phyloP scores from a whole-genome alignment of 2,797 vertebrate species.

The Microctenopoma lineatum region DNA sequence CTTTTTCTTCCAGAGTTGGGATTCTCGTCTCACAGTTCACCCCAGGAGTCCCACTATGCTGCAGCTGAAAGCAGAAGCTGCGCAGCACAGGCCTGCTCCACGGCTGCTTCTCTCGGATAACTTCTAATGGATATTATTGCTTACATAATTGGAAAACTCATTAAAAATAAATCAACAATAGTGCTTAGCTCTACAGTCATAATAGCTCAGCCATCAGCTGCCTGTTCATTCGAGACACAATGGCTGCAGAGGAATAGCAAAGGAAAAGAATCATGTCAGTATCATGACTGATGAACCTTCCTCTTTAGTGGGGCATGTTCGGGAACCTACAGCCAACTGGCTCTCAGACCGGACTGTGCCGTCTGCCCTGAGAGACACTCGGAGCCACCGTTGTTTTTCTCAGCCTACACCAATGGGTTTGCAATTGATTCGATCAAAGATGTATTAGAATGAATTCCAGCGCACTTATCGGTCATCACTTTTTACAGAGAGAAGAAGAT shows the following conservation, averaged over 20 bases:
- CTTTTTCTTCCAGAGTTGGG: background rate
- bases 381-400: slow-evolving; percentile 1
- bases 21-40: background rate
- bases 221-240: slow-evolving; percentile 63
- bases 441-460: slow-evolving; percentile 29
- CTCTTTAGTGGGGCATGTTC: background rate
- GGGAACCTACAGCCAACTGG: slow-evolving; percentile 23
- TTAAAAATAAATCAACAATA: slow-evolving; percentile 84
- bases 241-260: slow-evolving; percentile 47
- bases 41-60: slow-evolving; percentile 33
- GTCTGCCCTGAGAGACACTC: slow-evolving; percentile 7
- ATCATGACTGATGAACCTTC: slow-evolving; percentile 29
- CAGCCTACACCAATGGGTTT: slow-evolving; percentile 19
- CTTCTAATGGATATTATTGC: slow-evolving; percentile 76
- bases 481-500: slow-evolving; percentile 25
- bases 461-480: slow-evolving; percentile 4
- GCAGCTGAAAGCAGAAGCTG: slow-evolving; percentile 31
- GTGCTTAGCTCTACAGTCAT: slow-evolving; percentile 72
- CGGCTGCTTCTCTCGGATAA: slow-evolving; percentile 63
- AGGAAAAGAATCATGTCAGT: slow-evolving; percentile 40
- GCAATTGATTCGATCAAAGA: slow-evolving; percentile 28
- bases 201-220: slow-evolving; percentile 72
- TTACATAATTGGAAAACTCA: slow-evolving; percentile 80
- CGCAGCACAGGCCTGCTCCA: slow-evolving; percentile 17
- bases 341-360: slow-evolving; percentile 18